Base-by-base conservation (phyloP, 2,797 vertebrate species). In the Aphelocoma californica region DNA sequence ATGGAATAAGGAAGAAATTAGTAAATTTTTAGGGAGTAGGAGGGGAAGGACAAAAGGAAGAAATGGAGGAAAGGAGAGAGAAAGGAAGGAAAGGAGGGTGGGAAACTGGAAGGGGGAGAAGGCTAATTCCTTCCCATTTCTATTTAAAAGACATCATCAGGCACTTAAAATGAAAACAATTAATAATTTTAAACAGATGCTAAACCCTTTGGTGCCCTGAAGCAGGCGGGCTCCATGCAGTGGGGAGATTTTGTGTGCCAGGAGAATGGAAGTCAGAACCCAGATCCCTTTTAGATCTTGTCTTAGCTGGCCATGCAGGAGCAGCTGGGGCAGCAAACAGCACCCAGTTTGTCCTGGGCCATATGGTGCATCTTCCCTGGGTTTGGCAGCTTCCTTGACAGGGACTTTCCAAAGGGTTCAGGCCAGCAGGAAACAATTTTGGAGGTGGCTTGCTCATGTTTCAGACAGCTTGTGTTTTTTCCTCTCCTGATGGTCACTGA, bases 151-250 rank as follows among this genome's bases (percentile, higher is more conserved):
- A 42, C 19, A 51, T 53, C 14, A 67, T 29, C 67, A 61, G 28
- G 26, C 9, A 3, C 51, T 83, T 75, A 54, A 28, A 66, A 38
- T 28, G 51, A 64, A 81, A 95, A 58, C 53, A 84, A 80, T 73
- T 88, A 78, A 61, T 48, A 56, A 44, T 69, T 79, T 90, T 53
- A 86, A 88, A 66, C 78, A 93, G 81, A 84, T 90, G 40, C 66
- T 80, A 47, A 77, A 31, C 18, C 21, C 14, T 14, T 24, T 12
- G 6, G 20, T 92, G 79, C 73, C 72, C 77, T 86, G 78, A 93
- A 81, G 73, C 48, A 61, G 18, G 26, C 0, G 0, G 0, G 24
- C 34, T 89, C 23, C 3, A 0, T 82, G 48, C 48, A 50, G 34
- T 1, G 2, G 64, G 45, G 20, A 80, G 40, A 50, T 57, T 48